Base-by-base conservation (phyloP, 2,888 invertebrate genomes). In the Nomada flava region DNA sequence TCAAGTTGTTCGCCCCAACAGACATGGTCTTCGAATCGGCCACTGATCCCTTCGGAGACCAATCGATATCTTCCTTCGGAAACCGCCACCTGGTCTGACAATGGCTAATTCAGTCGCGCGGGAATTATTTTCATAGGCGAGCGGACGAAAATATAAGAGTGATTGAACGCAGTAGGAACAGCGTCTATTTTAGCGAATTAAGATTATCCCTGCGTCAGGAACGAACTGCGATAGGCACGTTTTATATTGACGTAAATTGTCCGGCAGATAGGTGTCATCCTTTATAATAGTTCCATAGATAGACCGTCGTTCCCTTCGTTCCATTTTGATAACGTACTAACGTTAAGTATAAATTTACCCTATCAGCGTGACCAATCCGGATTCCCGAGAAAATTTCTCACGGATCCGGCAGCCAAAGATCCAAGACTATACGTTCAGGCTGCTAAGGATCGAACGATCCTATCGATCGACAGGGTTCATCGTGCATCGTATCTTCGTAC, bases 381-480 rank as follows among this genome's bases (percentile, higher is more conserved):
- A 53, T 20, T 10, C 10, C 2, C 18, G 52, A 53, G 53, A 20
- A 53, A 53, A 36, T 36, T 36, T 36, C 36, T 36, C 36, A 36
- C 36, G 36, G 36, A 0, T 36, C 36, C 36, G 36, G 36, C 36
- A 36, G 36, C 36, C 36, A 0, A 9, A 5, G 36, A 36, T 36
- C 7, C 5, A 36, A 7, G 36, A 5, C 5, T 36, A 7, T 36
- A 9, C 29, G 3, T 7, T 5, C 7, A 7, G 36, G 36, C 47
- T 3, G 47, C 47, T 2, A 15, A 15, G 47, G 47, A 47, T 47
- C 47, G 3, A 29, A 15, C 42, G 53, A 44, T 29, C 23, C 23
- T 55, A 18, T 65, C 55, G 73, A 79, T 73, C 74, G 74, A 65
- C 60, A 60, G 29, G 59, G n/a, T 71, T 72, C 52, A n/a, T 42